These are phyloP conservation scores for Odocoileus virginianus DNA, from an alignment of 2,113 vertebrate genomes.

Conservation along the genomic window DNA sequence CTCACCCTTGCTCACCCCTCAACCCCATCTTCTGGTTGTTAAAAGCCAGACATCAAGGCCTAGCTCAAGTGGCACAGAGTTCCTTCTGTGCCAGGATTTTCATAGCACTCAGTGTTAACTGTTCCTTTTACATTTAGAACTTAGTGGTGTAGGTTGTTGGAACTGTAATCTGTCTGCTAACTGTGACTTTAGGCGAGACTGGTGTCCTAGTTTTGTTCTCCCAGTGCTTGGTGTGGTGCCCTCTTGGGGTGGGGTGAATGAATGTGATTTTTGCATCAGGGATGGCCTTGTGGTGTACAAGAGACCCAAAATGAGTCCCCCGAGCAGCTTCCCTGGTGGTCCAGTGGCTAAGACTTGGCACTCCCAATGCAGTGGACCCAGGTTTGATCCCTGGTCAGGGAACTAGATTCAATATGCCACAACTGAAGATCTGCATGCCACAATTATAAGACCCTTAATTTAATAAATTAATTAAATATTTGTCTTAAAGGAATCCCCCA, in stretches of 20 bases:
- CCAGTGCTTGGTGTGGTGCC: neutral
- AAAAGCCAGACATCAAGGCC: neutral
- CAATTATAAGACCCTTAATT: neutral
- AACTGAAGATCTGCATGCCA: neutral
- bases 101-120: neutral
- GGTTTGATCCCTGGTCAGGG: neutral
- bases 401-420: neutral
- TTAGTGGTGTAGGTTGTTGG: neutral
- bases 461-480: neutral
- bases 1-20: neutral
- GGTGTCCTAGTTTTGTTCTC: neutral
- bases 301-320: neutral
- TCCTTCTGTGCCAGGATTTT: neutral
- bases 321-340: accelerated
- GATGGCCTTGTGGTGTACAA: neutral
- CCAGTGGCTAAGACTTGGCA: neutral
- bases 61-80: neutral
- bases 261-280: neutral
- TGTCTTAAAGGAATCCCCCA: neutral
- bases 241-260: neutral
- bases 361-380: neutral
- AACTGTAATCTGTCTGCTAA: neutral
- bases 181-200: neutral
- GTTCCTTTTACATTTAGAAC: neutral
- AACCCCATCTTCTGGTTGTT: neutral